Evolutionary conservation across 2,888 invertebrate genomes (phyloP).

Genomic region (Linyphia triangularis): DNA sequence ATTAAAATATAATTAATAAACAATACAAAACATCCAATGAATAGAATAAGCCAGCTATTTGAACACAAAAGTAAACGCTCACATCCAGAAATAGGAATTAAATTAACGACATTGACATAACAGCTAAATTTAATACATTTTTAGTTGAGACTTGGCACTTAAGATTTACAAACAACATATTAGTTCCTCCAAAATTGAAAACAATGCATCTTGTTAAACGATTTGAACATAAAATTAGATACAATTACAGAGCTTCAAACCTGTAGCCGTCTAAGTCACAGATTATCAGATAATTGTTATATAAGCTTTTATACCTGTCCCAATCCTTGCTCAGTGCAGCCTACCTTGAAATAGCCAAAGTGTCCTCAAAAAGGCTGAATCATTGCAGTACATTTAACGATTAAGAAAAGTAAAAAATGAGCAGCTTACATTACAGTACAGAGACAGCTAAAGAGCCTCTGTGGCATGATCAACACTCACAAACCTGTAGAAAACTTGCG

Average conservation of each 20-base stretch:
- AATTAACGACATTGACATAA: background rate
- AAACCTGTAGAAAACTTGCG: slow-evolving; percentile 69
- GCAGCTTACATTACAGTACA: slow-evolving; percentile 40
- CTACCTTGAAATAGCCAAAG: background rate
- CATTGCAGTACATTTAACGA: slow-evolving; percentile 21
- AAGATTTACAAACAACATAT: too few species aligned
- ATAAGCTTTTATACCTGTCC: too few species aligned
- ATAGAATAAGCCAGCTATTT: background rate
- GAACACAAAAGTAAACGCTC: background rate
- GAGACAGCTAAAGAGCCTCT: slow-evolving; percentile 22
- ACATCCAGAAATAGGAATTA: background rate
- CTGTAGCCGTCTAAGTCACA: background rate
- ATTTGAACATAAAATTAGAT: background rate
- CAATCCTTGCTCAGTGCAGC: background rate
- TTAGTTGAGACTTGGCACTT: slow-evolving; percentile 27
- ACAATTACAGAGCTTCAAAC: slow-evolving; percentile 3
- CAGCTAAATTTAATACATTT: slow-evolving; percentile 24
- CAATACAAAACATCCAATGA: background rate
- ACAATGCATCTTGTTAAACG: background rate
- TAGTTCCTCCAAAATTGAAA: background rate
- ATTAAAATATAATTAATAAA: background rate
- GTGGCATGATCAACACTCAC: slow-evolving; percentile 43
- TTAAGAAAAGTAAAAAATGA: slow-evolving; percentile 68
- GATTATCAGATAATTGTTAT: background rate
- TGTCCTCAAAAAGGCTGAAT: slow-evolving; percentile 14